Evolutionary conservation across 2,113 vertebrate species (phyloP).

Genomic region (Epinephelus cyanopodus): DNA sequence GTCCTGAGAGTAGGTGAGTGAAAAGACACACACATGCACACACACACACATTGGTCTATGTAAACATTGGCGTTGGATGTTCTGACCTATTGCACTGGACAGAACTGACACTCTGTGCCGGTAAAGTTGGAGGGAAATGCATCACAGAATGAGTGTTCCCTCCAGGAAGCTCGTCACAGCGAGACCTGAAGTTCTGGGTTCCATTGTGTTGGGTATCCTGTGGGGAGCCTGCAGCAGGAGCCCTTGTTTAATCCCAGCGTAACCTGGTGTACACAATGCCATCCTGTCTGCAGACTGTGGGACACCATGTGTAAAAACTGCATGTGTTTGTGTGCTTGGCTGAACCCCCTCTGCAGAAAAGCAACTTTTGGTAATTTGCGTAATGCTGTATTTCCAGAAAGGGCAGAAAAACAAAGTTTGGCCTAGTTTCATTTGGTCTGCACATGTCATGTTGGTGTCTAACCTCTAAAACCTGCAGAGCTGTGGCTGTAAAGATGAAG

Average conservation of each 20-base stretch:
- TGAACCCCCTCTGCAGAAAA: conserved; percentile 43
- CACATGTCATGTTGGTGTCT: background rate
- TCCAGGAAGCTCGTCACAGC: conserved; percentile 76
- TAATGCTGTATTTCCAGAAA: conserved; percentile 27
- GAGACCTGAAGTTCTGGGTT: conserved; percentile 59
- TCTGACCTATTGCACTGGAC: conserved; percentile 62
- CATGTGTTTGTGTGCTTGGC: conserved; percentile 27
- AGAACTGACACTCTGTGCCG: conserved; percentile 32
- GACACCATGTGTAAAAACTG: conserved; percentile 41
- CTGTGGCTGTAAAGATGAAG: conserved; percentile 1
- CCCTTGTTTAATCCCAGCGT: conserved; percentile 68
- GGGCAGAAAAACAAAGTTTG: conserved; percentile 8
- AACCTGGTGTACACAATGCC: conserved; percentile 71
- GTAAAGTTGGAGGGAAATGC: conserved; percentile 73
- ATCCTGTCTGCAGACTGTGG: conserved; percentile 73
- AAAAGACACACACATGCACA: background rate
- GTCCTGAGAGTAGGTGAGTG: conserved; percentile 97
- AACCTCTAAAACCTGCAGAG: background rate
- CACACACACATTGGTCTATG: background rate
- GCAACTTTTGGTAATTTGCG: conserved; percentile 9
- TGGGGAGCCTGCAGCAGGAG: conserved; percentile 65
- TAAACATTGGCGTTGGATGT: conserved; percentile 33
- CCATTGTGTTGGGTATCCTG: conserved; percentile 84
- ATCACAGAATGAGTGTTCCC: conserved; percentile 65
- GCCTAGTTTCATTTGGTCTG: background rate